These are phyloP conservation scores for Mesembrinibis cayennensis DNA, from an alignment of 2,113 vertebrate genomes.

Conservation along the genomic window DNA sequence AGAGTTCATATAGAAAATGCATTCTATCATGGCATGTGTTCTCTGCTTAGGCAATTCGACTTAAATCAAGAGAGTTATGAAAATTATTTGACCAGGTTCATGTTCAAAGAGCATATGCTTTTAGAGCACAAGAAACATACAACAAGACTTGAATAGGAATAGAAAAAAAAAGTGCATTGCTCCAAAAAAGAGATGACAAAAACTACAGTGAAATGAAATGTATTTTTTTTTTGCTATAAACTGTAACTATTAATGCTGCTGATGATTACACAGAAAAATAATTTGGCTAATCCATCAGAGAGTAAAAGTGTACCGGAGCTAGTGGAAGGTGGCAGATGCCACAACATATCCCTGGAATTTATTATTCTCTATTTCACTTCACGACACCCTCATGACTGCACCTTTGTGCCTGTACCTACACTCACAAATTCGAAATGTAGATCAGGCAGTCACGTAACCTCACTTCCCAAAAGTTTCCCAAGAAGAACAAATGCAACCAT, in stretches of 20 bases:
- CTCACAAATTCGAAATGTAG: neutral
- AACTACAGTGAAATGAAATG: neutral
- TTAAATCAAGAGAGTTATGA: neutral
- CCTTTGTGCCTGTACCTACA: neutral
- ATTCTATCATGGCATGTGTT: neutral
- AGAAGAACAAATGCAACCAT: neutral
- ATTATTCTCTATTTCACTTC: neutral
- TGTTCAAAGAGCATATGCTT: neutral
- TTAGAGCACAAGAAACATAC: neutral
- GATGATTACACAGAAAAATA: neutral
- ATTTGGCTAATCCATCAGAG: neutral
- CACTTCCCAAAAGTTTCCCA: neutral
- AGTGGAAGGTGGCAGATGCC: neutral
- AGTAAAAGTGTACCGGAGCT: neutral
- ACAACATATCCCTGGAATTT: neutral
- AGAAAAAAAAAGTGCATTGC: neutral
- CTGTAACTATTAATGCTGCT: neutral
- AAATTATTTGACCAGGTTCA: neutral
- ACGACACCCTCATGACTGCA: neutral
- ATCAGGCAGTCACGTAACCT: neutral
- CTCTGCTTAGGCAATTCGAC: neutral
- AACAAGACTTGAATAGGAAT: neutral
- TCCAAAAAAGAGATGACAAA: neutral
- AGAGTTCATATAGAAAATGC: neutral
- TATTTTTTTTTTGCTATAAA: neutral